Conservation (phyloP, 2,113 vertebrate genomes). For the Cyanocitta stelleri region DNA sequence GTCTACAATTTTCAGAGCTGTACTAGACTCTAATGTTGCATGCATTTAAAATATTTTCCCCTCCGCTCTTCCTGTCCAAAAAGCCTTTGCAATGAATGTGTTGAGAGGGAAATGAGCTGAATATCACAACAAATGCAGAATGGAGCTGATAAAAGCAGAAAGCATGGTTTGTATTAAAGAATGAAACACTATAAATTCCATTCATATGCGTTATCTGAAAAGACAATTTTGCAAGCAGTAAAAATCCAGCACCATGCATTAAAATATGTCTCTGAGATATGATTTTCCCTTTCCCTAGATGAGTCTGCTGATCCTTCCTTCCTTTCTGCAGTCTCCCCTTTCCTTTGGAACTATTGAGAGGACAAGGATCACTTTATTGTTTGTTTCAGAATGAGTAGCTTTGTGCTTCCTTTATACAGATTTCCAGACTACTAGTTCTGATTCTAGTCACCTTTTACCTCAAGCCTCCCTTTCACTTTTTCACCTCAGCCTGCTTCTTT, state of each 20-base stretch:
- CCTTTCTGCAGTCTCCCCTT: background rate
- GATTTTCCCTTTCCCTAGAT: background rate
- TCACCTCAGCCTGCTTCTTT: background rate
- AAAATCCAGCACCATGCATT: constrained; percentile 42
- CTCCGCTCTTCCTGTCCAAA: background rate
- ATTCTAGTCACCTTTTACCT: background rate
- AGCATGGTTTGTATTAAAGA: constrained; percentile 44
- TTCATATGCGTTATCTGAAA: constrained; percentile 54
- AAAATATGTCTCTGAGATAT: constrained; percentile 14
- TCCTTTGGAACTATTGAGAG: background rate
- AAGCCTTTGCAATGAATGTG: background rate
- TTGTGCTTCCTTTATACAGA: background rate
- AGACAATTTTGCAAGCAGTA: constrained; percentile 55
- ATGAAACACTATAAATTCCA: constrained; percentile 50
- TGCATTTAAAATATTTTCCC: background rate
- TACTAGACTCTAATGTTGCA: background rate
- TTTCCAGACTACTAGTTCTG: background rate
- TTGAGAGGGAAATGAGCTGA: constrained; percentile 52
- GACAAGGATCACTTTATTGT: background rate
- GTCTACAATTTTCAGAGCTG: background rate
- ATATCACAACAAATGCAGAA: background rate
- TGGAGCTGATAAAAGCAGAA: constrained; percentile 48
- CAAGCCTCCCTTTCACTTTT: background rate
- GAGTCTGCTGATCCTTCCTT: background rate
- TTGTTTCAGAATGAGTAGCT: background rate